Conservation (phyloP, 2,888 invertebrate genomes). For the Neoascia interrupta region DNA sequence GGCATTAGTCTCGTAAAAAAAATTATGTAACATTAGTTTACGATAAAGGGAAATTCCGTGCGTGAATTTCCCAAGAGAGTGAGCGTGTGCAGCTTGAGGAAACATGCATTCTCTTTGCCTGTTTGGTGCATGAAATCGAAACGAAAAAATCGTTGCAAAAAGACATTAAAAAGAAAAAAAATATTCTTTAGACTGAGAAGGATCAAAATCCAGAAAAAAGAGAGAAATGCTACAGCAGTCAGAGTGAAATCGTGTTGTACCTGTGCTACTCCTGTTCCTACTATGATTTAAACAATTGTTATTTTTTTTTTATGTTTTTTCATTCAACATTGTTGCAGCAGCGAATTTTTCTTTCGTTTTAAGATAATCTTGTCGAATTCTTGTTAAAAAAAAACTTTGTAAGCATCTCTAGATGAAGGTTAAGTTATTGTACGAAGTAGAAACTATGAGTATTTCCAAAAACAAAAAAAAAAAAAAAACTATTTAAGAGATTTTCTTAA, state of each 20-base stretch:
- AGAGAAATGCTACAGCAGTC: constrained; percentile 10
- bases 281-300: constrained; percentile 39
- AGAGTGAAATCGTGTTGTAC: constrained; percentile 25
- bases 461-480: neutral
- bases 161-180: constrained; percentile 9
- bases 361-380: neutral
- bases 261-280: constrained; percentile 50
- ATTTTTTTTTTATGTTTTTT: constrained; percentile 11
- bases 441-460: constrained; percentile 29
- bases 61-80: constrained; percentile 8
- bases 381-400: neutral
- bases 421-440: constrained; percentile 6
- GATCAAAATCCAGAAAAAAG: constrained; percentile 8
- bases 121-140: neutral
- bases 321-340: constrained; percentile 8
- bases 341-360: neutral
- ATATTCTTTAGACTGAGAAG: constrained; percentile 28
- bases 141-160: constrained; percentile 2
- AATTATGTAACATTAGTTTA: constrained; percentile 9
- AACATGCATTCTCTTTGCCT: neutral
- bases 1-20: constrained; percentile 40
- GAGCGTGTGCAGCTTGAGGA: constrained; percentile 8
- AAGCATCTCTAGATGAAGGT: too few species aligned
- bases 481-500: constrained; percentile 22
- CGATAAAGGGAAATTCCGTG: constrained; percentile 19